Conservation (phyloP, 2,888 invertebrate genomes). For the Drosophila ustulata region DNA sequence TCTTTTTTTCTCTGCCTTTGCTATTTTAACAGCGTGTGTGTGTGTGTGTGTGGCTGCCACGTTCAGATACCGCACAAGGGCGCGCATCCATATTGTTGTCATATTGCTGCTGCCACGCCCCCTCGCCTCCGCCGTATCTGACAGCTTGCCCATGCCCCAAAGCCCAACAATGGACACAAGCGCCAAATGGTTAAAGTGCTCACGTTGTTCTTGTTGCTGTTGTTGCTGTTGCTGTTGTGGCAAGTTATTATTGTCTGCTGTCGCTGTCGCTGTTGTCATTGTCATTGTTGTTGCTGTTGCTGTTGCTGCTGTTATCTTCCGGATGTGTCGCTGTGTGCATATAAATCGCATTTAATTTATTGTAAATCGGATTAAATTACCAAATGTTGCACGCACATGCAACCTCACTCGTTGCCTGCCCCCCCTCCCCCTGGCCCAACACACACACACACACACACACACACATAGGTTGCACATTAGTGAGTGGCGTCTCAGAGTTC, state of each 20-base stretch:
- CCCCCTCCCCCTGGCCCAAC: not conserved
- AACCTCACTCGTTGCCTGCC: conserved; percentile 14
- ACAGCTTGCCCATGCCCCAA: conserved; percentile 27
- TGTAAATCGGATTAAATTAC: conserved; percentile 84
- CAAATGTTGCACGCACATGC: conserved; percentile 74
- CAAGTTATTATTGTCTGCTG: conserved; percentile 63
- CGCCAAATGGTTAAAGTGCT: conserved; percentile 62
- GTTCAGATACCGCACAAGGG: conserved; percentile 37
- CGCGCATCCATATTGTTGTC: conserved; percentile 48
- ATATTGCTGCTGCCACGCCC: conserved; percentile 61
- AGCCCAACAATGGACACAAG: conserved; percentile 72
- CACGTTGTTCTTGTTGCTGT: conserved; percentile 32
- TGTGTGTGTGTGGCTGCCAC: conserved; percentile 15
- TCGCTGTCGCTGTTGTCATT: conserved; percentile 34
- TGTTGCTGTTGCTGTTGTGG: conserved; percentile 54
- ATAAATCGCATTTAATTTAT: conserved; percentile 84
- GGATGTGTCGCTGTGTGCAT: conserved; percentile 79
- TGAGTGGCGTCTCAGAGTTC: conserved; percentile 4
- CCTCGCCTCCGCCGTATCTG: conserved; percentile 12
- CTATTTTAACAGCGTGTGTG: conserved; percentile 51
- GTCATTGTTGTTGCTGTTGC: conserved; percentile 7
- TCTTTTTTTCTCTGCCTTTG: conserved; percentile 41
- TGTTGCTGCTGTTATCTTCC: conserved; percentile 70
- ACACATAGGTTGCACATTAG: not conserved
- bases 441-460: not conserved